phyloP scores from a whole-genome alignment of 1,140 invertebrate genomes.

The Epicauta chinensis region DNA sequence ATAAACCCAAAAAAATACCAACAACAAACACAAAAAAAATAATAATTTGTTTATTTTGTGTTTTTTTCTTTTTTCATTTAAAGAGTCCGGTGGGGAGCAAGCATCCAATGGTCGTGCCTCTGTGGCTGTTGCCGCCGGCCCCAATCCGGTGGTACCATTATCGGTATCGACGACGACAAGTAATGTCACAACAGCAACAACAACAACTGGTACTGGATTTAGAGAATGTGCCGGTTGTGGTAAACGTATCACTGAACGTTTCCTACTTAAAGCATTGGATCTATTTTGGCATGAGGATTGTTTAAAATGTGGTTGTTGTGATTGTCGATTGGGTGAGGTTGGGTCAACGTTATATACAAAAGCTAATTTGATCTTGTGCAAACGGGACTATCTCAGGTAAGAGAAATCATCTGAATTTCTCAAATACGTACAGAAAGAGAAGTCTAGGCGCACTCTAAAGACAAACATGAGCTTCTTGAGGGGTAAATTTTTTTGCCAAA shows the following conservation, averaged over 20 bases:
- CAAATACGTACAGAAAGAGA: too few species aligned
- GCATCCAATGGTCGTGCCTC: constrained; percentile 28
- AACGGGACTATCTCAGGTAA: constrained; percentile 89
- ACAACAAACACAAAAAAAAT: too few species aligned
- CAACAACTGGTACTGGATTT: constrained; percentile 39
- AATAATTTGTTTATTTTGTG: neutral
- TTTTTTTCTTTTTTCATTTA: constrained; percentile 16
- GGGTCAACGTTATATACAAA: constrained; percentile 88
- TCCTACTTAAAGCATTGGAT: constrained; percentile 72
- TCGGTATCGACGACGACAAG: constrained; percentile 36
- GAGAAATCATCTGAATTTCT: too few species aligned
- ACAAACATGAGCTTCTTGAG: too few species aligned
- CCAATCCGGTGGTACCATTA: constrained; percentile 29
- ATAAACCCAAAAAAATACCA: neutral
- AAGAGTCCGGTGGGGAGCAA: constrained; percentile 40
- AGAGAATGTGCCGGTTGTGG: constrained; percentile 72
- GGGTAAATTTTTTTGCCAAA: too few species aligned
- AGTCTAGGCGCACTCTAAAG: too few species aligned
- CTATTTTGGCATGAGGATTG: constrained; percentile 94
- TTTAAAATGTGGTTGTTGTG: constrained; percentile 88
- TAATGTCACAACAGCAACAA: constrained; percentile 18
- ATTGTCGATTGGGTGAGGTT: constrained; percentile 86
- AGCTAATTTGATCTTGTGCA: constrained; percentile 87
- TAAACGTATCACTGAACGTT: constrained; percentile 69
- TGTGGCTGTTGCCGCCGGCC: constrained; percentile 23